Percentiles rank a stretch among this genome's conserved stretches.
phyloP scores from a whole-genome alignment of 2,888 invertebrate genomes.

The Aradus depressus region DNA sequence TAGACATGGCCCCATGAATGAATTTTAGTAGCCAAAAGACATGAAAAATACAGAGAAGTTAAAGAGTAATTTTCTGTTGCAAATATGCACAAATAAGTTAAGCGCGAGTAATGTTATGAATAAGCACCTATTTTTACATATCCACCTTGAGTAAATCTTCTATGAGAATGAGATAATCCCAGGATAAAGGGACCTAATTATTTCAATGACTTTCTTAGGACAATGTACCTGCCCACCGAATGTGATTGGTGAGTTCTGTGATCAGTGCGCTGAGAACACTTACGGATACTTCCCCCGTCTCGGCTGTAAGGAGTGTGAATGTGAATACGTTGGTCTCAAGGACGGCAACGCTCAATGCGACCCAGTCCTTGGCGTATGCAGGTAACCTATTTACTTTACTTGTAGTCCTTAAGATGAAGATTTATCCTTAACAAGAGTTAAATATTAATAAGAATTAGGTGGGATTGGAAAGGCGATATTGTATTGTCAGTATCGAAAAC shows the following conservation, averaged over 20 bases:
- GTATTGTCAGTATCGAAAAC: too few species aligned
- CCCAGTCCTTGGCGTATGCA: conserved; percentile 71
- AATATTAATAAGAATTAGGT: too few species aligned
- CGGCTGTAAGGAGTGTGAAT: conserved; percentile 91
- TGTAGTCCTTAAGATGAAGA: too few species aligned
- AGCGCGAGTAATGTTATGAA: too few species aligned
- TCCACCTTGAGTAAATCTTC: background rate
- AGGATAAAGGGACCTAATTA: background rate
- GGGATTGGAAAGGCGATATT: too few species aligned
- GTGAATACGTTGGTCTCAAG: conserved; percentile 71
- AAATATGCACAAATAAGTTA: too few species aligned
- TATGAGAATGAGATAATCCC: too few species aligned
- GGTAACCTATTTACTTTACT: too few species aligned
- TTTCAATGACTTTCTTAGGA: conserved; percentile 38
- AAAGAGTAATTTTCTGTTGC: background rate
- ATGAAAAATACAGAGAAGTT: background rate
- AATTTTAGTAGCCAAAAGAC: too few species aligned
- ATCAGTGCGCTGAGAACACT: conserved; percentile 76
- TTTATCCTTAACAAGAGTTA: too few species aligned
- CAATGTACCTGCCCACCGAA: conserved; percentile 85
- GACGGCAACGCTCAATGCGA: conserved; percentile 75
- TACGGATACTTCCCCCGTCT: conserved; percentile 88
- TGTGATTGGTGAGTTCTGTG: conserved; percentile 81
- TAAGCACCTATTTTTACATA: background rate
- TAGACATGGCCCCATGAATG: too few species aligned